Evolutionary conservation across 2,113 vertebrate genomes (phyloP).

Genomic region (Puma concolor): DNA sequence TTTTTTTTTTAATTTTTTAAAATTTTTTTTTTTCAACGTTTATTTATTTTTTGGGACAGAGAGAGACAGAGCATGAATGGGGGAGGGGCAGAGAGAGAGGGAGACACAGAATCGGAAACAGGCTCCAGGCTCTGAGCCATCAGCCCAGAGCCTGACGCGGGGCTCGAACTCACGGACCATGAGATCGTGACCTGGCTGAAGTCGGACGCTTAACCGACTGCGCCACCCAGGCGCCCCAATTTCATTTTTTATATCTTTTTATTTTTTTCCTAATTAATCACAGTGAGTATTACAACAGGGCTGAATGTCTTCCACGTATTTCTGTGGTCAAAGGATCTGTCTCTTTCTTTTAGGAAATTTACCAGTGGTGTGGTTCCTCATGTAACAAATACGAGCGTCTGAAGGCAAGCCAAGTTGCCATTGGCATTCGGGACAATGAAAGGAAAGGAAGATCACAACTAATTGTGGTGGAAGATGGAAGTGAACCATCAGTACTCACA

Average conservation of each 20-base stretch:
- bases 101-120: too few species aligned
- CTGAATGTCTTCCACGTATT: background rate
- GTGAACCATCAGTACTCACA: conserved; percentile 85
- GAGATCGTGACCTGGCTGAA: too few species aligned
- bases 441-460: conserved; percentile 90
- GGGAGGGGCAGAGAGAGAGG: too few species aligned
- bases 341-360: conserved; percentile 89
- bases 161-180: too few species aligned
- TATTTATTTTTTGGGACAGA: too few species aligned
- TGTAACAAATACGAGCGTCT: conserved; percentile 94
- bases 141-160: too few species aligned
- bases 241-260: background rate
- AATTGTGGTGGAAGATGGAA: conserved; percentile 91
- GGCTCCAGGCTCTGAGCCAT: too few species aligned
- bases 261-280: background rate
- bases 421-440: conserved; percentile 94
- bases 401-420: conserved; percentile 93
- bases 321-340: background rate
- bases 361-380: conserved; percentile 94
- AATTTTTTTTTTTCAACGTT: too few species aligned
- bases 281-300: background rate
- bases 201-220: too few species aligned
- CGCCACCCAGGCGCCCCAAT: too few species aligned
- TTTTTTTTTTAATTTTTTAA: too few species aligned
- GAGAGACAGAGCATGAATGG: too few species aligned